phyloP scores from a whole-genome alignment of 2,888 invertebrate species.

The Philereme transversata region DNA sequence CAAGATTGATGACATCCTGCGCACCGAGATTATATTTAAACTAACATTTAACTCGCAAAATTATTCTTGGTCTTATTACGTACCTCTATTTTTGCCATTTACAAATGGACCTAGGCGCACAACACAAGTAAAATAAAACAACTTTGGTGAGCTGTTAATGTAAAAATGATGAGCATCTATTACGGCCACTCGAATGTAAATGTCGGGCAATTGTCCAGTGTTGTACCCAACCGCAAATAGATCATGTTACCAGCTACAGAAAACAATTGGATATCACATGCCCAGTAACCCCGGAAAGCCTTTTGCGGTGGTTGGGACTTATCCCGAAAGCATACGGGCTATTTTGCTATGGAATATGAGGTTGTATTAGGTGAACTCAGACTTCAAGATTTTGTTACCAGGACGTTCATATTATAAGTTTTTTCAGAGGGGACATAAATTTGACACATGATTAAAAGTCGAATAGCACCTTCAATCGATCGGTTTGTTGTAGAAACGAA shows the following conservation, averaged over 20 bases:
- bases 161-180: constrained; percentile 42
- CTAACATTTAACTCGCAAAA: constrained; percentile 32
- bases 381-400: constrained; percentile 33
- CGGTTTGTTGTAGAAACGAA: neutral
- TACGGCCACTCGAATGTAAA: constrained; percentile 56
- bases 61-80: constrained; percentile 24
- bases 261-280: constrained; percentile 39
- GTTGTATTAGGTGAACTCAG: constrained; percentile 25
- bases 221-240: constrained; percentile 51
- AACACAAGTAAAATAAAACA: constrained; percentile 3
- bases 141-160: constrained; percentile 25
- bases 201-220: constrained; percentile 41
- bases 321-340: constrained; percentile 20
- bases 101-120: neutral
- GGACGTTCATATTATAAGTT: constrained; percentile 18
- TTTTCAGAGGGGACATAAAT: constrained; percentile 4
- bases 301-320: constrained; percentile 26
- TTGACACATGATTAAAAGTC: constrained; percentile 2
- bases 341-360: constrained; percentile 16
- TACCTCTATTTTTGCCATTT: constrained; percentile 13
- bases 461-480: neutral
- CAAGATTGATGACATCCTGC: constrained; percentile 42
- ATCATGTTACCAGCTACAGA: constrained; percentile 44
- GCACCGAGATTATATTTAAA: constrained; percentile 35
- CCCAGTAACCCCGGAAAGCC: constrained; percentile 34